Conservation (phyloP, 2,113 vertebrate species). For the Narcine bancroftii region DNA sequence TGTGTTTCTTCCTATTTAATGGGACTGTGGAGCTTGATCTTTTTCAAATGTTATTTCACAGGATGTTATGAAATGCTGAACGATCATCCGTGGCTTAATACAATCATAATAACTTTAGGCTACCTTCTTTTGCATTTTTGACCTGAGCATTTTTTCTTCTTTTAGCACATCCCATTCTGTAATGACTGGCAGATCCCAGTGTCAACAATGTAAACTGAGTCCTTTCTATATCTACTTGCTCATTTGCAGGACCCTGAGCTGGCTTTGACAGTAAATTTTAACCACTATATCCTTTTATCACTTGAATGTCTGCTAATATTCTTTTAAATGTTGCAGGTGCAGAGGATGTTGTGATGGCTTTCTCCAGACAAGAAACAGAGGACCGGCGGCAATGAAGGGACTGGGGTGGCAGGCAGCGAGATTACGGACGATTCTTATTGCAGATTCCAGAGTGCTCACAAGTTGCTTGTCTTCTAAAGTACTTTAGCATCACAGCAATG, state of each 20-base stretch:
- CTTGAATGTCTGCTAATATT: not conserved
- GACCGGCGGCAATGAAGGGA: slow-evolving; percentile 84
- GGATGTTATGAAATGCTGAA: not conserved
- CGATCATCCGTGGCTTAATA: not conserved
- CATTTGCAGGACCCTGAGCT: not conserved
- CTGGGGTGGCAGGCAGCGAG: not conserved
- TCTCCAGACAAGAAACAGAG: slow-evolving; percentile 93
- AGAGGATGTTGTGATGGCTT: slow-evolving; percentile 97
- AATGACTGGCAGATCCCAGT: not conserved
- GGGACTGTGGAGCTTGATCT: not conserved
- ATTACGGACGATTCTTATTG: not conserved
- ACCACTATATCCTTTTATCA: not conserved
- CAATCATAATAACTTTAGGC: not conserved
- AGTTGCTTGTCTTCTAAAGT: not conserved
- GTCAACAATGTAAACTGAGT: not conserved
- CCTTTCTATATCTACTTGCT: not conserved
- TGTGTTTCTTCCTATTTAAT: too few relatives aligned
- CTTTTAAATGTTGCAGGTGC: slow-evolving; percentile 65
- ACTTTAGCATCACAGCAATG: not conserved
- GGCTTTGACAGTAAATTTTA: not conserved
- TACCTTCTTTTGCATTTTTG: not conserved
- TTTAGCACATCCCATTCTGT: not conserved
- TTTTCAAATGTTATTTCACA: not conserved
- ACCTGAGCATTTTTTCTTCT: not conserved
- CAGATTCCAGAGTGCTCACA: not conserved